A percentile compares a stretch with the other conserved stretches of the same genome.
Conservation (phyloP, 2,888 invertebrate species). For the Oxyteleia sp. region DNA sequence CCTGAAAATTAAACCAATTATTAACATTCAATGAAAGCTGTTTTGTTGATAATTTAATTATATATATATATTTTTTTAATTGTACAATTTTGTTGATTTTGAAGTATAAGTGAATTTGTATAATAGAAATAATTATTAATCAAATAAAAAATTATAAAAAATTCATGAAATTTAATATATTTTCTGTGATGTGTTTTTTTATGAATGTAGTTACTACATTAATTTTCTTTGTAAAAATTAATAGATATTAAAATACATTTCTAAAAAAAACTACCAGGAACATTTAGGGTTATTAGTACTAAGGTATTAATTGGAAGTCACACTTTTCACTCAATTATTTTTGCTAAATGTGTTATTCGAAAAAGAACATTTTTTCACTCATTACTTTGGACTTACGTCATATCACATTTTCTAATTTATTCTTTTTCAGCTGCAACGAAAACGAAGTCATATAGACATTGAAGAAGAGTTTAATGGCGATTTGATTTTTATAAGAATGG, state of each 20-base stretch:
- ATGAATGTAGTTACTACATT: too few species aligned
- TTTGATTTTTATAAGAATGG: background rate
- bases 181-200: too few species aligned
- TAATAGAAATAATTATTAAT: too few species aligned
- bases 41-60: too few species aligned
- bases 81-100: too few species aligned
- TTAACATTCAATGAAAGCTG: too few species aligned
- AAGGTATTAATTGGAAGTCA: background rate
- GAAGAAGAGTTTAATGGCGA: background rate
- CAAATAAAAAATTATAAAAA: too few species aligned
- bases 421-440: constrained; percentile 53
- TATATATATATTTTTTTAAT: too few species aligned
- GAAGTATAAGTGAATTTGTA: too few species aligned
- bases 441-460: constrained; percentile 25
- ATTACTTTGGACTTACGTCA: constrained; percentile 17
- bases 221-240: background rate
- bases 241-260: background rate
- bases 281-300: background rate
- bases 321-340: constrained; percentile 2
- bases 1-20: too few species aligned
- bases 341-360: background rate
- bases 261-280: background rate
- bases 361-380: background rate
- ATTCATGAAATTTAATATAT: too few species aligned
- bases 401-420: constrained; percentile 17